phyloP scores from a whole-genome alignment of 2,113 vertebrate species.

The Leucosticte australis region DNA sequence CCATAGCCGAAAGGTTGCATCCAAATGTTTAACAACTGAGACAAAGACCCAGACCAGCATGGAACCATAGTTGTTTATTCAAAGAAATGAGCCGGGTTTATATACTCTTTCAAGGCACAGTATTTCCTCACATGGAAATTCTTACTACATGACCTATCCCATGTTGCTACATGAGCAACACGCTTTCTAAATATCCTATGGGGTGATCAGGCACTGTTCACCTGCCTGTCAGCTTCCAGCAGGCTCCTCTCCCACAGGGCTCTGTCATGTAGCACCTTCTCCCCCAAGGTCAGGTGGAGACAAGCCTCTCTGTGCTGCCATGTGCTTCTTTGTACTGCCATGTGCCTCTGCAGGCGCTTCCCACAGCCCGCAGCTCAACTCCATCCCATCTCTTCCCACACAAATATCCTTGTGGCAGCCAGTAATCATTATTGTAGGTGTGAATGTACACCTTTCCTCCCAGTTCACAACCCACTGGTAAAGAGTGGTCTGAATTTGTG shows the following conservation, averaged over 20 bases:
- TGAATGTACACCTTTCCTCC: not conserved
- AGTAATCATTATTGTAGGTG: not conserved
- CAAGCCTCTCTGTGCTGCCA: not conserved
- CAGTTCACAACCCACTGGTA: not conserved
- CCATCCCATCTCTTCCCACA: not conserved
- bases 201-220: fast-evolving
- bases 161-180: not conserved
- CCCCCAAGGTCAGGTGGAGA: not conserved
- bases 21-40: not conserved
- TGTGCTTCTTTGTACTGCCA: not conserved
- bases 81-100: not conserved
- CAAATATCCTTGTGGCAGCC: not conserved
- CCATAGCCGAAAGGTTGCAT: not conserved
- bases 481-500: not conserved
- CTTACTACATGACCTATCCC: not conserved
- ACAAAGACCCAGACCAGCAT: not conserved
- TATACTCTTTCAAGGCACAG: not conserved
- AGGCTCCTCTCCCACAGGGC: not conserved
- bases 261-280: not conserved
- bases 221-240: not conserved
- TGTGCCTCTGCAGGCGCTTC: not conserved
- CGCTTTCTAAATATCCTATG: not conserved
- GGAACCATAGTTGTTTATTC: not conserved
- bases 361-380: not conserved
- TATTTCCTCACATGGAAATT: not conserved